Conservation (phyloP, 2,113 vertebrate genomes). For the Danionella cerebrum region DNA sequence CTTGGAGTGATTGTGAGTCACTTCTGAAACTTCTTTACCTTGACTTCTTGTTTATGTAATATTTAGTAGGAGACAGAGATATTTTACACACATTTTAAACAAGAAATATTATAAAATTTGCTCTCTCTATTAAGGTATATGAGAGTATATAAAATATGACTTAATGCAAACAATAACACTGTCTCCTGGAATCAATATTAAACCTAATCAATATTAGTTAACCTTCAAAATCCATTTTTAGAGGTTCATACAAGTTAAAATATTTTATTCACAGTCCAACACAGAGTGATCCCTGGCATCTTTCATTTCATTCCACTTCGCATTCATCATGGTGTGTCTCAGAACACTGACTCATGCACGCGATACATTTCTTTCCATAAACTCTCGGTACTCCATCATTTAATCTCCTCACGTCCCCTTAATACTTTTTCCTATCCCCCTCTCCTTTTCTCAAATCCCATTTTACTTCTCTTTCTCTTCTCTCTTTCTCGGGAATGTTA, state of each 20-base stretch:
- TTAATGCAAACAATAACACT: too few species aligned
- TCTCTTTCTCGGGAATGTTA: conserved; percentile 9
- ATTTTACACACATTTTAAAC: too few species aligned
- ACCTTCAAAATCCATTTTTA: too few species aligned
- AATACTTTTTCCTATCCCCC: background rate
- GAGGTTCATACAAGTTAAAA: background rate
- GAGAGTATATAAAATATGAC: too few species aligned
- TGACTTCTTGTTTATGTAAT: too few species aligned
- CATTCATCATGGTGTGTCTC: background rate
- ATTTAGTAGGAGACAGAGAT: too few species aligned
- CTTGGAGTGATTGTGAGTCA: too few species aligned
- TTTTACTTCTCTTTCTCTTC: background rate
- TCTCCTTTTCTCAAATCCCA: background rate
- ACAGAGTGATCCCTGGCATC: background rate
- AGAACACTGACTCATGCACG: background rate
- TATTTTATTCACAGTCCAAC: background rate
- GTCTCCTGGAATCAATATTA: too few species aligned
- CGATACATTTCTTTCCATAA: background rate
- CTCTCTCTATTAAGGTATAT: too few species aligned
- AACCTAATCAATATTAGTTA: too few species aligned
- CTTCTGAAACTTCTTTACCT: too few species aligned
- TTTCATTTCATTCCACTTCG: background rate
- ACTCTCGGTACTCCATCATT: background rate
- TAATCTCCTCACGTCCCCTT: background rate
- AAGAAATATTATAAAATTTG: too few species aligned